Base-by-base conservation (phyloP, 2,797 vertebrate species). In the Huso huso region DNA sequence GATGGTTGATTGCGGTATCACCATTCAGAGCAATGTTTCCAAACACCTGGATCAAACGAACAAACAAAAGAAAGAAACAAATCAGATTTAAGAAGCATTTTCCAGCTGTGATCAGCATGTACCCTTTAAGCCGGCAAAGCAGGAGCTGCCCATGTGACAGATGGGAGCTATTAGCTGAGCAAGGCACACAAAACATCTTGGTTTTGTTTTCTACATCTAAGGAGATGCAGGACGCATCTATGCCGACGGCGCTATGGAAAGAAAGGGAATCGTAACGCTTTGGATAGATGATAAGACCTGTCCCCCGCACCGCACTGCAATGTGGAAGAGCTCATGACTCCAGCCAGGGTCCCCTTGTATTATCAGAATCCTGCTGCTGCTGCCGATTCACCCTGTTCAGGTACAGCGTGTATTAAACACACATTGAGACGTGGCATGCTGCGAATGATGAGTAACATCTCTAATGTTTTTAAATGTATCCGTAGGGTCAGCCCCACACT, bases 21-120 rank as follows among this genome's bases (percentile, higher is more conserved):
- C 98, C 93, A 0, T 87, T 88, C 60, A 98, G 76, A 1, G 89
- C 88, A 1, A 99, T 98, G 82, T 99, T 98, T 51, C 97, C 97
- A 78, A 99, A 99, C 2, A 98, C 95, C 97, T 99, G 85, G 61
- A 74, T 66, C 0, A 13, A 63, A 57, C 8, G 49, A 71, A 13
- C 7, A 60, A 67, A 18, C 15, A 18, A 18, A 18, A 18, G 15
- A 59, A 60, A 51, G 48, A 0, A 0, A 11, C 58, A 61, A 18
- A 10, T 15, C 48, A 18, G 11, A 63, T 12, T 37, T 1, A 12
- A 12, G 55, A 12, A 12, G 55, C 7, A 1, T 11, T 10, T 37
- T 18, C 12, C 23, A 10, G 53, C 2, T n/a, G 8, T n/a, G 10
- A 50, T 12, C 12, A 48, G 49, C 8, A 6, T 2, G 61, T 49